Evolutionary conservation across 2,797 vertebrate species (phyloP).

Genomic region (Morelia viridis): DNA sequence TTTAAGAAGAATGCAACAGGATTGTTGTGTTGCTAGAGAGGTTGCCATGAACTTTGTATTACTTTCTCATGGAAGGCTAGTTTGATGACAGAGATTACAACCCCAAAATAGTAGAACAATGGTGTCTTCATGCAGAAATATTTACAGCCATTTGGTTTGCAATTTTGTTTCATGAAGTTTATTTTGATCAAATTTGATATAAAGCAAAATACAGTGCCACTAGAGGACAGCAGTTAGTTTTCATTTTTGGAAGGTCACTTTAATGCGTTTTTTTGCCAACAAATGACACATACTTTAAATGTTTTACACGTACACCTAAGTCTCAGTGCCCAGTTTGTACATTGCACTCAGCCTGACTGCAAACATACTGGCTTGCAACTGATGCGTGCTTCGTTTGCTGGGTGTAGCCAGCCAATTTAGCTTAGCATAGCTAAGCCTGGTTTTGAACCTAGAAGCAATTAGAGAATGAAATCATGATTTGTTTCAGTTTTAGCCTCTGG

Average conservation of each 20-base stretch:
- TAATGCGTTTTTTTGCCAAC: not conserved
- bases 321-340: not conserved
- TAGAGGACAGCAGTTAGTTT: constrained; percentile 74
- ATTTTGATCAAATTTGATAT: constrained; percentile 25
- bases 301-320: not conserved
- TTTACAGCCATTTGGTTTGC: not conserved
- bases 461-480: not conserved
- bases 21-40: not conserved
- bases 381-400: not conserved
- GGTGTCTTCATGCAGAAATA: not conserved
- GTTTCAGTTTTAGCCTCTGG: not conserved
- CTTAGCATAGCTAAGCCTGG: not conserved
- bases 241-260: constrained; percentile 23
- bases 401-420: not conserved
- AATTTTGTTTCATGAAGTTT: constrained; percentile 16
- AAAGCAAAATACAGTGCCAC: constrained; percentile 54
- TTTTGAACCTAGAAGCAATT: not conserved
- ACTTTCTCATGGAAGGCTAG: not conserved
- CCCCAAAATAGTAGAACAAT: not conserved
- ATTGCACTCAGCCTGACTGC: not conserved
- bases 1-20: not conserved
- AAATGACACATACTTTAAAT: not conserved
- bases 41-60: not conserved
- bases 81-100: not conserved
- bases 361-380: not conserved